phyloP scores from a whole-genome alignment of 2,888 invertebrate genomes.

The Pilophorus perplexus region DNA sequence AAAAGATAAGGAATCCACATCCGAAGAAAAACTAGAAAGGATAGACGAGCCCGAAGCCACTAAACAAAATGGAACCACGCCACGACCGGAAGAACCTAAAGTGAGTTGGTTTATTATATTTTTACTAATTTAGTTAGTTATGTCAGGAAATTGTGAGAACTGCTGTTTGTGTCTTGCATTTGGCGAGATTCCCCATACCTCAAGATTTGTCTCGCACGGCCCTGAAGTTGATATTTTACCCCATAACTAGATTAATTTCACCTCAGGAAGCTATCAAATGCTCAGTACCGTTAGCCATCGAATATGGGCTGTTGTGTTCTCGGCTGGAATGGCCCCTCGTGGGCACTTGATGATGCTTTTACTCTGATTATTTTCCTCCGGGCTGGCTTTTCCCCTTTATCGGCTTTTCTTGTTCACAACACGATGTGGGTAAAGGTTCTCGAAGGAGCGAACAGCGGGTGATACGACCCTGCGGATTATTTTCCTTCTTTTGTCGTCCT shows the following conservation, averaged over 20 bases:
- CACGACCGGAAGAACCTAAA: slow-evolving; percentile 43
- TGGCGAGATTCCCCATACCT: too few relatives aligned
- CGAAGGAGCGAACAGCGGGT: too few relatives aligned
- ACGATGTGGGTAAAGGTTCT: too few relatives aligned
- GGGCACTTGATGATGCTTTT: too few relatives aligned
- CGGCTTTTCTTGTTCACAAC: background rate
- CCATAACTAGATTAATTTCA: too few relatives aligned
- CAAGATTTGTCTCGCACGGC: background rate
- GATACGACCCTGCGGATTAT: too few relatives aligned
- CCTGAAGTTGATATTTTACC: background rate
- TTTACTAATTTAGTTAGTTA: background rate
- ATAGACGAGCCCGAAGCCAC: slow-evolving; percentile 47
- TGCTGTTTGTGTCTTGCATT: background rate
- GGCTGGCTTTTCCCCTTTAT: background rate
- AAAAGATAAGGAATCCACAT: slow-evolving; percentile 47
- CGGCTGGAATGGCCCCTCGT: too few relatives aligned
- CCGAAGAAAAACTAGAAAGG: slow-evolving; percentile 47
- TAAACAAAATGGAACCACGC: slow-evolving; percentile 47
- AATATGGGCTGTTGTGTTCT: too few relatives aligned
- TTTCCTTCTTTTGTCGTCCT: too few relatives aligned
- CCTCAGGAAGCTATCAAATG: too few relatives aligned
- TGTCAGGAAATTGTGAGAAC: background rate
- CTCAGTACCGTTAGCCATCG: too few relatives aligned
- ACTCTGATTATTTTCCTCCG: background rate
- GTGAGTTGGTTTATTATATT: background rate